Base-by-base conservation (phyloP, 2,113 vertebrate genomes). In the Rhabdornis inornatus region DNA sequence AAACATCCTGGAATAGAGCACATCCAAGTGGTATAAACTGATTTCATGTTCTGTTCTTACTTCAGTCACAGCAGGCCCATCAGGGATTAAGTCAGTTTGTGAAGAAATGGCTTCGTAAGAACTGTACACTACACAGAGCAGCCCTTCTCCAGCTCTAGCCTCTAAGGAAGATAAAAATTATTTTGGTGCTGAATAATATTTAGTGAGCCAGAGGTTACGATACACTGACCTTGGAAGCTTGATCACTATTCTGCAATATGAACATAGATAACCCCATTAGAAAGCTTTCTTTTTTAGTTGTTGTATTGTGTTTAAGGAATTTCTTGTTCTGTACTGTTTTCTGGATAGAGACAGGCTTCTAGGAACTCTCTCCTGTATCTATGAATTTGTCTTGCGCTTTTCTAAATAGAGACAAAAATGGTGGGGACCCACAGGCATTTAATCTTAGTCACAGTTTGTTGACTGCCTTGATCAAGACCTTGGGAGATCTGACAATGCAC, bases 381-480 rank as follows among this genome's bases (percentile, higher is more conserved):
- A 0, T 40, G 6, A 35, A 53, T 83, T 68, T 76, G 19, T 85
- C 85, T 63, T 83, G 78, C 0, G 0, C 42, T 66, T 70, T 87
- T 75, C 57, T 56, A 52, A 83, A 81, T 17, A 53, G n/a, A 74
- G 37, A 77, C 10, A 74, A 68, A 74, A 84, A 24, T 31, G 30
- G 30, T 20, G 14, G 55, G 70, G 84, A 83, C 82, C 84, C 45
- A 55, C 75, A 47, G 84, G 60, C 35, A 57, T 91, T 91, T 86
- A 27, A 93, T 88, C 68, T 90, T 55, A n/a, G 59, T 77, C 92
- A 91, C 83, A 95, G 85, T 71, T 93, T 91, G 81, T 31, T 94
- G 87, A 90, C 63, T 49, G 79, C 60, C 64, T 90, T 61, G 57
- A 74, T 83, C 63, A 65, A 86, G 49, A 79, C 55, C 50, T 76